These are phyloP conservation scores for Ptiloglossa arizonensis DNA, from an alignment of 1,140 invertebrate species.

Conservation along the genomic window DNA sequence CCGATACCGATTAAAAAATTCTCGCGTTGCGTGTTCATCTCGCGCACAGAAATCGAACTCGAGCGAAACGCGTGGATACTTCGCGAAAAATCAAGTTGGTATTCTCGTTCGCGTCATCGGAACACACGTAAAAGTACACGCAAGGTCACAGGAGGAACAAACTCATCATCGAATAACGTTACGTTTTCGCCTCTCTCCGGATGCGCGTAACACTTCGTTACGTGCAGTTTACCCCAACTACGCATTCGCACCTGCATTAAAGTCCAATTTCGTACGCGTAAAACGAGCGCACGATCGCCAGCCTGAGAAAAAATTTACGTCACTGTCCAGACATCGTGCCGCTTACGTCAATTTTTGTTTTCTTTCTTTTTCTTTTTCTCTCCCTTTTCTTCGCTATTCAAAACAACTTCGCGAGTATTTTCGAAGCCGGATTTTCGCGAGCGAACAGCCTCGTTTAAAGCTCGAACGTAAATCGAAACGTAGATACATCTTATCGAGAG, in stretches of 20 bases:
- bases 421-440: background rate
- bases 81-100: background rate
- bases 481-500: too few relatives aligned
- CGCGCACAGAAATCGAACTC: background rate
- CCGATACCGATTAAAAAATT: background rate
- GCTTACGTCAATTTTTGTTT: background rate
- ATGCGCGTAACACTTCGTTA: slow-evolving; percentile 7
- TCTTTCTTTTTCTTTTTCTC: too few relatives aligned
- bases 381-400: background rate
- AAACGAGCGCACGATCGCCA: background rate
- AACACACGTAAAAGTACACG: background rate
- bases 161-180: slow-evolving; percentile 1
- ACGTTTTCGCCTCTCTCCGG: background rate
- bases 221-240: slow-evolving; percentile 14
- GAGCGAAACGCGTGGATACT: background rate
- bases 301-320: background rate
- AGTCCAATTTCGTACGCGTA: background rate
- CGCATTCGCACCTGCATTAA: slow-evolving; percentile 5
- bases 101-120: background rate
- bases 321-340: slow-evolving; percentile 1
- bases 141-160: slow-evolving; percentile 14
- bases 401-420: background rate
- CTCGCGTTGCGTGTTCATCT: background rate
- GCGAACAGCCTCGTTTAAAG: background rate
- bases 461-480: background rate